Evolutionary conservation across 2,113 vertebrate species (phyloP).

Genomic region (Muntiacus reevesi): DNA sequence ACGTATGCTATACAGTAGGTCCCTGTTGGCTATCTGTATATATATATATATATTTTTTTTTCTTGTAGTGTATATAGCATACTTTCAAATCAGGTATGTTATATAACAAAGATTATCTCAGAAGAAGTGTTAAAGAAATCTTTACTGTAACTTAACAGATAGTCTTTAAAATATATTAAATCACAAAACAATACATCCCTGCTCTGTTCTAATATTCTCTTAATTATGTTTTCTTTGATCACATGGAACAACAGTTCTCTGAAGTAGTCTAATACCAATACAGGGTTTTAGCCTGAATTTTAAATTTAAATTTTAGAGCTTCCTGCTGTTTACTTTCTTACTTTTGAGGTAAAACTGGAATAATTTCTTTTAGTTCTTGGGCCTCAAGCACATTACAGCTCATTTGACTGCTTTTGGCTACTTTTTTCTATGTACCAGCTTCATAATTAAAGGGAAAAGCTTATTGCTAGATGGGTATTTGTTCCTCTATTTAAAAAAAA

Average conservation of each 20-base stretch:
- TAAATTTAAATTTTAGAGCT: background rate
- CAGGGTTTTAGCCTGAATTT: background rate
- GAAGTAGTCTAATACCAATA: background rate
- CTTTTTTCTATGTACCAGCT: background rate
- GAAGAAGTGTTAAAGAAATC: background rate
- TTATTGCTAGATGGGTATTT: background rate
- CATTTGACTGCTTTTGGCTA: background rate
- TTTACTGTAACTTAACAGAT: background rate
- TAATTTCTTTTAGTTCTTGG: conserved; percentile 3
- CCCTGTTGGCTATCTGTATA: background rate
- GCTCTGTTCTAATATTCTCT: background rate
- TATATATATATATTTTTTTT: background rate
- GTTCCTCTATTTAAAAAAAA: background rate
- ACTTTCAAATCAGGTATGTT: background rate
- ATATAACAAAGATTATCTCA: background rate
- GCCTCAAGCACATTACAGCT: background rate
- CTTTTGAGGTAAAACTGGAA: background rate
- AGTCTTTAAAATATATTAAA: background rate
- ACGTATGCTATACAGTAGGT: background rate
- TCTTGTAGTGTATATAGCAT: background rate
- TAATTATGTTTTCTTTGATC: conserved; percentile 7
- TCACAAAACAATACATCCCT: background rate
- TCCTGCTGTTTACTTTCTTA: background rate
- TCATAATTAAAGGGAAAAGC: background rate
- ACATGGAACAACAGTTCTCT: background rate